Evolutionary conservation across 2,113 vertebrate genomes (phyloP), one percentile per base, ranked within the genome.

Genomic region (Phainopepla nitens): DNA sequence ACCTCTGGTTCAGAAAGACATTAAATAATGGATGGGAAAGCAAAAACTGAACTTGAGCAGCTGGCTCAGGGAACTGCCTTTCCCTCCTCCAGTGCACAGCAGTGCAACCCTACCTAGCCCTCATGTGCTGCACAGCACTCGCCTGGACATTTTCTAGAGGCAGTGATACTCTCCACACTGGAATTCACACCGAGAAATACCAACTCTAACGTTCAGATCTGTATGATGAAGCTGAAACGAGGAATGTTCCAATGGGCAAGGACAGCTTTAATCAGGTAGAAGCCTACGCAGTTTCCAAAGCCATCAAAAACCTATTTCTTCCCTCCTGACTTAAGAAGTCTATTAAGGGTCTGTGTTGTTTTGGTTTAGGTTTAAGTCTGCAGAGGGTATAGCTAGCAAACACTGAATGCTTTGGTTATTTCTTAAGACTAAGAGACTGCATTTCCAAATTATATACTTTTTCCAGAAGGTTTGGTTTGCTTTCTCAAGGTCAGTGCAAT

Each of bases 401-500:
- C 39, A 57, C 33, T 3, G 39, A 60, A 49, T 35, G 24, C 17
- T 88, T 44, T 28, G 20, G 25, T 45, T 72, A 68, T 78, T 90
- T 83, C 41, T 85, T n/a, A 39, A 7, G 16, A 42, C 11, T 58
- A 20, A 60, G 16, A 93, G 22, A 27, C 15, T 41, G 15, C 31
- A 29, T 91, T 77, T 93, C n/a, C 41, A 41, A 94, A 79, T 62
- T 7, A 50, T 6, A 57, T 25, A 53, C 68, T 79, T 88, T 58
- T 76, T 31, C 24, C 36, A 83, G 23, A 62, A 41, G 71, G 31
- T 47, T 65, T 91, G 57, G 71, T 85, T 49, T 60, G 50, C 15
- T 88, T 90, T 86, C 64, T 93, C 95, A 97, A 98, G 97, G 96
- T 97, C 96, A 96, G 60, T 61, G 57, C 92, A 97, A 95, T 94